Base-by-base conservation (phyloP, 2,888 invertebrate species). In the Phorcus lineatus region DNA sequence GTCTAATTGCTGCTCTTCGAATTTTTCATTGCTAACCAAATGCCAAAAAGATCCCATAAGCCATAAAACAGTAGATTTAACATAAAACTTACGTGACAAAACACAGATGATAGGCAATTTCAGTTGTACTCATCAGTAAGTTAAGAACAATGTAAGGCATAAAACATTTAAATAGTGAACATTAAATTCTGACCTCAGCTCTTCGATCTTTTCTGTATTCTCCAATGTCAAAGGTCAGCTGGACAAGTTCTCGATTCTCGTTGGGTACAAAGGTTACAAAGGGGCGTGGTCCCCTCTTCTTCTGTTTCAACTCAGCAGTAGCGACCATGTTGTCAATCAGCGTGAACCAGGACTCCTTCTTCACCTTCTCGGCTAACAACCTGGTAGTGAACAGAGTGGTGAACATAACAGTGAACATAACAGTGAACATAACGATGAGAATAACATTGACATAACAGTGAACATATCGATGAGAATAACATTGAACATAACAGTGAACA, bases 301-400 rank as follows among this genome's bases (percentile, higher is more conserved):
- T 86, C 62, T 86, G 86, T 16, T 87, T 83, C 28, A 88, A 80
- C 16, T 85, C 84, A 40, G 86, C 84, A 4, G 86, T 86, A 19
- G 87, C 89, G 13, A 87, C 86, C 9, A 89, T 57, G 78, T 90
- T 88, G 76, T 90, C 91, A n/a, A 90, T 85, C 67, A 90, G 83
- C 2, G 89, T 87, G 76, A 89, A 91, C 90, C 90, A 91, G 7
- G 89, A 86, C 82, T 91, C 91, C 74, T 88, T 87, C 11, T 86
- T 85, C n/a, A 91, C 88, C 0, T 84, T 82, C 36, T 84, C 85
- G 11, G 84, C 86, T 77, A 91, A 79, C 6, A 88, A 76, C 52
- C 90, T 91, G 74, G 28, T 13, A 11, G 13, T 47, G 47, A 47
- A 47, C 47, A 47, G 7, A 24, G 13, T 62, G 24, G 22, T 62